These are phyloP conservation scores for Drosophila mojavensis DNA, from an alignment of 1,140 invertebrate genomes.

Conservation along the genomic window DNA sequence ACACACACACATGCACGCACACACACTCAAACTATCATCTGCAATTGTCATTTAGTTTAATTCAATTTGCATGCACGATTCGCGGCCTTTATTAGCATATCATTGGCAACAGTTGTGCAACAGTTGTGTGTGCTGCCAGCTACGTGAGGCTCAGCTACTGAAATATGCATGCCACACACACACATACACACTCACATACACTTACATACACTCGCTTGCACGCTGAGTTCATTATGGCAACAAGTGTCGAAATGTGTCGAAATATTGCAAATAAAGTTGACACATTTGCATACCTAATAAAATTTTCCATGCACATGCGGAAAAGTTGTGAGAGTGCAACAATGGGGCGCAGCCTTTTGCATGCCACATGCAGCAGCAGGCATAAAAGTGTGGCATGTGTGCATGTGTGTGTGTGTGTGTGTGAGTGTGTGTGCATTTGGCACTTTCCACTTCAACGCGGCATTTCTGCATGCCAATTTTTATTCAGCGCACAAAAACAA, in stretches of 20 bases:
- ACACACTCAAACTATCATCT: conserved; percentile 33
- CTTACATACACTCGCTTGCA: conserved; percentile 11
- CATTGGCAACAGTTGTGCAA: conserved; percentile 44
- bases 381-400: conserved; percentile 36
- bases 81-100: conserved; percentile 53
- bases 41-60: conserved; percentile 66
- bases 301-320: conserved; percentile 60
- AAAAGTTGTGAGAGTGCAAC: conserved; percentile 43
- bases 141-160: conserved; percentile 43
- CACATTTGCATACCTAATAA: conserved; percentile 84
- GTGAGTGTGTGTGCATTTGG: conserved; percentile 41
- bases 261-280: conserved; percentile 79
- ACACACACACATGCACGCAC: conserved; percentile 9
- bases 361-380: conserved; percentile 29
- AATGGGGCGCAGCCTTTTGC: conserved; percentile 30
- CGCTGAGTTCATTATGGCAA: conserved; percentile 74
- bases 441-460: conserved; percentile 55
- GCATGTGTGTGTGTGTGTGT: conserved; percentile 2
- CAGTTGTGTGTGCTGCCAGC: conserved; percentile 14
- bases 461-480: conserved; percentile 76
- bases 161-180: conserved; percentile 47
- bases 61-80: conserved; percentile 54
- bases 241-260: conserved; percentile 78
- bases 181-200: conserved; percentile 19
- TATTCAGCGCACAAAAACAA: conserved; percentile 31